Evolutionary conservation across 1,140 invertebrate genomes (phyloP), one percentile per base, ranked within the genome.

Genomic region (Pogonomyrmex barbatus): DNA sequence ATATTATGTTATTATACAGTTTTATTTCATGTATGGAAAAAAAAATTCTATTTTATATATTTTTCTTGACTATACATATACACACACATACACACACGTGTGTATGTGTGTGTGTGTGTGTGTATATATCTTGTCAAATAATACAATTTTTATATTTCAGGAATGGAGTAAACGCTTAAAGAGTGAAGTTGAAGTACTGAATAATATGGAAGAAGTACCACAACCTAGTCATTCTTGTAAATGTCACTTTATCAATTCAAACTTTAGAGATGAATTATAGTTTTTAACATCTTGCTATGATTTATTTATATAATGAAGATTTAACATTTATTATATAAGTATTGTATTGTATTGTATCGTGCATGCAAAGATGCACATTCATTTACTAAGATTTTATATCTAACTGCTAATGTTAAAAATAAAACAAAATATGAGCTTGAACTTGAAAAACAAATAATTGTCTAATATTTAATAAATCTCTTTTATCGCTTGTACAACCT

Each of bases 1-100:
- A 96, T 99, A 58, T 97, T 98, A 93, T 99, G 99, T 93, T 99
- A 99, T 94, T 97, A 99, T 95, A 96, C 96, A 50, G 94, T 96
- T 82, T 95, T 99, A 65, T 97, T 99, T 89, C 95, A 97, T 91
- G 97, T 97, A 94, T 45, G 73, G 94, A 93, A 65, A 70, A 65
- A 70, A 63, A 85, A 82, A 82, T 71, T 68, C 30, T 88, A 71
- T 63, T 90, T 83, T 86, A 68, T 85, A 85, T 90, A 77, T 91
- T 86, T 60, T 75, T 79, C 85, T 62, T 50, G 42, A 50, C 24
- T 24, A 24, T 24, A 24, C 24, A 24, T 24, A 24, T 24, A 24
- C 24, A 24, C 24, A 24, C 24, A 24, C 24, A 24, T 0, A 24
- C 24, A 24, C 24, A 24, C 24, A 24, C 24, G 24, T 24, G 24